Conservation (phyloP, 2,797 vertebrate species). For the Crenuchus spilurus region DNA sequence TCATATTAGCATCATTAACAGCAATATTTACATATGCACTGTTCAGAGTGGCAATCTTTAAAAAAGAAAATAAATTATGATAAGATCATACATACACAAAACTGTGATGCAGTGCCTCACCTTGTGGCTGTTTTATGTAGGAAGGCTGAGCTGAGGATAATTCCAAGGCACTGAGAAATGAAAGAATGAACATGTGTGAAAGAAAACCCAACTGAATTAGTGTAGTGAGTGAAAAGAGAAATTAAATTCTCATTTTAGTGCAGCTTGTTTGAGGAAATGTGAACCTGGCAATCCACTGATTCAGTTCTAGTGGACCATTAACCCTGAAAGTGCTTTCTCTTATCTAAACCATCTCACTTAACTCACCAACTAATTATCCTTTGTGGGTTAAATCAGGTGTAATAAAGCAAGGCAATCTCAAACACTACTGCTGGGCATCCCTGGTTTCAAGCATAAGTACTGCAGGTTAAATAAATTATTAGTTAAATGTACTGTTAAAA, state of each 20-base stretch:
- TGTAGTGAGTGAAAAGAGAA: neutral
- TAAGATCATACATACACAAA: neutral
- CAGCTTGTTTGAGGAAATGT: conserved; percentile 1
- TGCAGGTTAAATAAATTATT: too few relatives aligned
- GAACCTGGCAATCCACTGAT: conserved; percentile 43
- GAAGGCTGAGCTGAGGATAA: neutral
- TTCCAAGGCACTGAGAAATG: conserved; percentile 12
- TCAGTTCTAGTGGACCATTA: conserved; percentile 28
- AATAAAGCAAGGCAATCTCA: neutral
- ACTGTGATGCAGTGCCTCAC: neutral
- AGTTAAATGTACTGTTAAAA: neutral
- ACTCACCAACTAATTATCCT: conserved; percentile 22
- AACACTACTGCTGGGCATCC: neutral
- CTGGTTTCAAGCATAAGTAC: neutral
- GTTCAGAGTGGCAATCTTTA: neutral
- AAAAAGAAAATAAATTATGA: neutral
- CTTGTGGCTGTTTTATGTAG: neutral
- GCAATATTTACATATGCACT: neutral
- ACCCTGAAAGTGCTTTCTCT: conserved; percentile 6
- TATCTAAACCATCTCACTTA: conserved; percentile 32
- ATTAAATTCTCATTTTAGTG: conserved; percentile 9
- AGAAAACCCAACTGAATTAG: conserved; percentile 23
- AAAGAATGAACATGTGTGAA: conserved; percentile 1
- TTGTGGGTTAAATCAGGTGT: conserved; percentile 8
- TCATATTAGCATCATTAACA: neutral